Evolutionary conservation across 2,888 invertebrate genomes (phyloP).

Genomic region (Drosophila aldrichi): DNA sequence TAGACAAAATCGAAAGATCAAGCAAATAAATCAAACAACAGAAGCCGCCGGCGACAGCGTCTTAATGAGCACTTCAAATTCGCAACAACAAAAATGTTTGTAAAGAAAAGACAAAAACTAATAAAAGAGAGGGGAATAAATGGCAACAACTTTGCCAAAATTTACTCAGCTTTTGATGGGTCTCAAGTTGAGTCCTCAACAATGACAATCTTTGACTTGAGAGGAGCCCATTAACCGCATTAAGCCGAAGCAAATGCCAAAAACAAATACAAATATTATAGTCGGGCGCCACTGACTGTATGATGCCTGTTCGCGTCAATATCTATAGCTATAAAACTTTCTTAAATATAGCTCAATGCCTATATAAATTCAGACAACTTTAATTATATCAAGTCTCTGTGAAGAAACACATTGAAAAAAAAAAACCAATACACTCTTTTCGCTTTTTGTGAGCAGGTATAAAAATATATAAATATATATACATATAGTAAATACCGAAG

Average conservation of each 20-base stretch:
- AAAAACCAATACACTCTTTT: neutral
- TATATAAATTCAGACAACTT: neutral
- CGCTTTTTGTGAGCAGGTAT: neutral
- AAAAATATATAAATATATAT: neutral
- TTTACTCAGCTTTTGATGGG: conserved; percentile 42
- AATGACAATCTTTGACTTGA: conserved; percentile 48
- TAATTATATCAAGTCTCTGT: neutral
- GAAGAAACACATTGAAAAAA: neutral
- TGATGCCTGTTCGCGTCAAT: neutral
- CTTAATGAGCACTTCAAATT: conserved; percentile 64
- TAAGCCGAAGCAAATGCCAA: conserved; percentile 20
- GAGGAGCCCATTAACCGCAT: conserved; percentile 56
- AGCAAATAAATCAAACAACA: conserved; percentile 33
- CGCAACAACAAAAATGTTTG: conserved; percentile 26
- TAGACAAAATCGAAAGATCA: conserved; percentile 11
- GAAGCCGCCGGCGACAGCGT: conserved; percentile 51
- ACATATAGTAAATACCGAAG: neutral
- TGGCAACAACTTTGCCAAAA: conserved; percentile 33
- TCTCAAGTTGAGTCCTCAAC: conserved; percentile 28
- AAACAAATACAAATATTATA: neutral
- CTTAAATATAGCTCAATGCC: no score
- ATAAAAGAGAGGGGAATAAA: neutral
- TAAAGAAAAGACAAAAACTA: conserved; percentile 18
- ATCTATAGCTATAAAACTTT: no score
- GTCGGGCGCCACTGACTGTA: neutral